Conservation (phyloP, 2,888 invertebrate genomes). For the Trichacis sp. region DNA sequence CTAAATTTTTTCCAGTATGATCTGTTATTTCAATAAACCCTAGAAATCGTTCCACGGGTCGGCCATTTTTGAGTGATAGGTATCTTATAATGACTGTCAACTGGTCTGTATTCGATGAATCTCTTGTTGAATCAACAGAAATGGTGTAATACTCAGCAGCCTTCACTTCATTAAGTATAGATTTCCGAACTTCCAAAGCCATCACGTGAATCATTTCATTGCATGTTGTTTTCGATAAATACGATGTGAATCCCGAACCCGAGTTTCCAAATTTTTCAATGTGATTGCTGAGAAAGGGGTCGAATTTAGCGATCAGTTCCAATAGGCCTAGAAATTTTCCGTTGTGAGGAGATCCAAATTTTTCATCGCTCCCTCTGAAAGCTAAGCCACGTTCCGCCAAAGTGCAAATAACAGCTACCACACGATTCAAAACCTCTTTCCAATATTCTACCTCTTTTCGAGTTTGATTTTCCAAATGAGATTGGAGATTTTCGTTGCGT, state of each 20-base stretch:
- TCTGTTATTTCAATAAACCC: too few species aligned
- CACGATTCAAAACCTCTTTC: slow-evolving; percentile 10
- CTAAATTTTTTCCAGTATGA: too few species aligned
- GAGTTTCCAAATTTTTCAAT: slow-evolving; percentile 40
- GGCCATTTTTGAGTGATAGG: slow-evolving; percentile 15
- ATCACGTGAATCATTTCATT: slow-evolving; percentile 17
- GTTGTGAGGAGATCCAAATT: slow-evolving; percentile 4
- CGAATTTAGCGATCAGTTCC: slow-evolving; percentile 44
- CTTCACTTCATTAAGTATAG: slow-evolving; percentile 32
- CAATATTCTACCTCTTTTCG: slow-evolving; percentile 14
- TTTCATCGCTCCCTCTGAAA: slow-evolving; percentile 3
- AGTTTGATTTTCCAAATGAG: slow-evolving; percentile 2
- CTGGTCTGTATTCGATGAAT: slow-evolving; percentile 28
- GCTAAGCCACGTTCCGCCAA: slow-evolving; percentile 14
- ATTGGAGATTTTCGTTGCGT: too few species aligned
- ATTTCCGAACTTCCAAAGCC: neutral
- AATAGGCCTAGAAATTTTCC: slow-evolving; percentile 7
- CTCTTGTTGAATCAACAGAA: slow-evolving; percentile 44
- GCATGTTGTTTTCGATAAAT: slow-evolving; percentile 23
- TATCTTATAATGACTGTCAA: slow-evolving; percentile 19
- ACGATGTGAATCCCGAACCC: slow-evolving; percentile 34
- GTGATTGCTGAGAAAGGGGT: slow-evolving; percentile 43
- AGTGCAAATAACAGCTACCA: slow-evolving; percentile 12
- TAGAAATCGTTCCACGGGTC: slow-evolving; percentile 17
- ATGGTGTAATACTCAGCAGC: slow-evolving; percentile 19